Evolutionary conservation across 1,140 invertebrate species (phyloP).

Genomic region (Drosophila aff.): DNA sequence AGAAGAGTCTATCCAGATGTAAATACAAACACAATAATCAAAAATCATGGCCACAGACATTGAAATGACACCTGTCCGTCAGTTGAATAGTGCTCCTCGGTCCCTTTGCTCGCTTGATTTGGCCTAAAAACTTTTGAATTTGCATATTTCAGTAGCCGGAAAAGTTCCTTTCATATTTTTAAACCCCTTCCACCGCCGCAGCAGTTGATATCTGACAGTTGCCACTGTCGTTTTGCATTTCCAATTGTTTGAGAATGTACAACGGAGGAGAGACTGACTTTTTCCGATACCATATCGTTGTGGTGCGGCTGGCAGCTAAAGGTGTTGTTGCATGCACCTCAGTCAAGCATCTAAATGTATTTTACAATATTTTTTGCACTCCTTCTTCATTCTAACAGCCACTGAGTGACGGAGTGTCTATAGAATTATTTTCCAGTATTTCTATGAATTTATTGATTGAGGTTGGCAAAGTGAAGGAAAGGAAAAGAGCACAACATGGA

Average conservation of each 20-base stretch:
- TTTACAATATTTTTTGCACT: conserved; percentile 26
- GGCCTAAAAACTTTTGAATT: conserved; percentile 51
- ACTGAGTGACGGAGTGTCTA: conserved; percentile 39
- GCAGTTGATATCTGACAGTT: conserved; percentile 23
- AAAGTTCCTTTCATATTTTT: conserved; percentile 49
- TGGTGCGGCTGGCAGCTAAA: conserved; percentile 6
- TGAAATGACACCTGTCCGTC: conserved; percentile 70
- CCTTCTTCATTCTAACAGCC: neutral
- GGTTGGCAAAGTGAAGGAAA: conserved; percentile 43
- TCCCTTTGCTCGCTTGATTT: conserved; percentile 40
- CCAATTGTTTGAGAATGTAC: conserved; percentile 45
- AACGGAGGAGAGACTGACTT: conserved; percentile 6
- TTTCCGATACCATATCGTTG: conserved; percentile 18
- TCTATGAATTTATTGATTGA: conserved; percentile 70
- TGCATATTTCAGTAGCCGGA: conserved; percentile 59
- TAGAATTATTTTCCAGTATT: conserved; percentile 65
- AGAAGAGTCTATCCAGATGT: conserved; percentile 24
- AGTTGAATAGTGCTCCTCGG: conserved; percentile 26
- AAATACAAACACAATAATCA: conserved; percentile 71
- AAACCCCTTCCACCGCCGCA: conserved; percentile 10
- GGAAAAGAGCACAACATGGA: conserved; percentile 19
- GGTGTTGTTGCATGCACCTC: conserved; percentile 44
- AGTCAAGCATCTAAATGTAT: conserved; percentile 46
- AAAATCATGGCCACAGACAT: conserved; percentile 75
- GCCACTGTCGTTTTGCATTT: conserved; percentile 35